Base-by-base conservation (phyloP, 2,797 vertebrate species). In the Anguilla pacifica region DNA sequence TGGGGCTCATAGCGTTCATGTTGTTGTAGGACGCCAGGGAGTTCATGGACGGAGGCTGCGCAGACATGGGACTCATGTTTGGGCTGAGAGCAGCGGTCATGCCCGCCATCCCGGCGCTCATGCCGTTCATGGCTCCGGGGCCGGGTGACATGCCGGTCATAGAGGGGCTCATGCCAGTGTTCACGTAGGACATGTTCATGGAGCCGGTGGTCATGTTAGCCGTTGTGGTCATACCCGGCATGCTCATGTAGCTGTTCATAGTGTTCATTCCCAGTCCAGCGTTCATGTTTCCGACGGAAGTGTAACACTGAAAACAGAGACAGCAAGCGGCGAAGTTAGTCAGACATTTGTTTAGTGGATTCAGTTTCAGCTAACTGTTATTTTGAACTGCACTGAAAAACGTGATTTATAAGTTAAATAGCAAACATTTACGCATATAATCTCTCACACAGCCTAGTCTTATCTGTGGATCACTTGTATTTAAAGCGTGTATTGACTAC, bases 151-250 rank as follows among this genome's bases (percentile, higher is more conserved):
- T 98, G 94, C 98, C 98, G 0, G 98, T 97, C 93, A 99, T 97
- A 1, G 98, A 98, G 53, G 98, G 98, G 87, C 97, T 99, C 97
- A 99, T 98, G 91, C 97, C 97, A 2, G 98, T 96, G 95, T 98
- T 97, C 94, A 98, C 98, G 83, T 99, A 99, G 1, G 98, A 98
- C 98, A 99, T 99, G 95, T 98, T 99, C 98, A 99, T 98, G 92
- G 97, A 97, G 94, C 96, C 97, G 86, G 96, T 97, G 86, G 97
- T 96, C 97, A 97, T 98, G 96, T 95, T 99, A 94, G 96, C 97
- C 2, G 95, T 90, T 92, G 96, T 96, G 96, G 96, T 96, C 98
- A 97, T 99, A 90, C 97, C 98, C 35, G 98, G 97, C 98, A 99
- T 98, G 94, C 97, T 97, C 98, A 99, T 99, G 95, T 99, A 99